Base-by-base conservation (phyloP, 2,113 vertebrate species). In the Xiphorhynchus elegans region DNA sequence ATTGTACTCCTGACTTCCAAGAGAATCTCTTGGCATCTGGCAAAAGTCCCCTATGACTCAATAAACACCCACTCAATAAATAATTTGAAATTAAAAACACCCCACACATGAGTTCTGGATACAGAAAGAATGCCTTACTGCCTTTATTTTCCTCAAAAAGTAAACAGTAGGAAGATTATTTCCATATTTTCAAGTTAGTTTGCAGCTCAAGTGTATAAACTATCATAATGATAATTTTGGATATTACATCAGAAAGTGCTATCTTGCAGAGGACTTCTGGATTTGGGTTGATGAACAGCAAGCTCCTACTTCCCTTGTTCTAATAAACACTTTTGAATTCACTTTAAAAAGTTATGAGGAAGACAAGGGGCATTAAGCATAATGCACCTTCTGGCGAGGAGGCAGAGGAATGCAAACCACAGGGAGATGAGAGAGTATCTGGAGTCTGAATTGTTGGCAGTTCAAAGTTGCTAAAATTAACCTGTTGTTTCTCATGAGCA, bases 71-170 rank as follows among this genome's bases (percentile, higher is more conserved):
- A 86, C 85, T 86, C 69, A 68, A 5, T 81, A 96, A 97, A 92
- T 89, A 90, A 95, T 84, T 26, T 90, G 69, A 90, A 86, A 93
- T 89, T 50, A 58, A 92, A 84, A 93, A 21, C 49, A 87, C 8
- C 66, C 79, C 69, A 75, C 16, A 0, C 82, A 9, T 58, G 40
- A 56, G 37, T 46, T 84, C 33, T 81, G 50, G 37, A 21, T 90
- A n/a, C 1, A 72, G 53, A 55, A 18, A 17, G 73, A 75, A 33
- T 8, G 17, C 15, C 2, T 24, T 31, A 33, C 52, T 93, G 46
- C n/a, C 20, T 89, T 82, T 93, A 35, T 92, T 92, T 95, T 92
- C n/a, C 44, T 87, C 53, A 42, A 52, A 72, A 90, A 85, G 16
- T 62, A 91, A 90, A 90, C 33, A 87, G 60, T 44, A 70, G 35